A percentile compares a stretch with the other conserved stretches of the same genome.
Evolutionary conservation across 2,113 vertebrate genomes (phyloP).

Genomic region (Taxidea taxus): DNA sequence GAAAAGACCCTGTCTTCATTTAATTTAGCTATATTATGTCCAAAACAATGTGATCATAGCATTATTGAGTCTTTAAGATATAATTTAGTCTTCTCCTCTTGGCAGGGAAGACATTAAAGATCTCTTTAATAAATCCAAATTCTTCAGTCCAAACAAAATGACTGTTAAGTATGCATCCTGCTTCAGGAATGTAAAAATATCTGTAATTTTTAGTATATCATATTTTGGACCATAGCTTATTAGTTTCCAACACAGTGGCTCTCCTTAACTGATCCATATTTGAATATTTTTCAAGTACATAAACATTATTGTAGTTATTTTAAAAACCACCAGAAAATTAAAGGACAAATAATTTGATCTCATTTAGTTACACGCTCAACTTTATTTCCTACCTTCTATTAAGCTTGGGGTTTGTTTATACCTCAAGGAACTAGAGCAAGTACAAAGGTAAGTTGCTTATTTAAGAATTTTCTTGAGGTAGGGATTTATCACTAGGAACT

Average conservation of each 20-base stretch:
- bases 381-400: not conserved
- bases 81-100: not conserved
- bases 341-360: not conserved
- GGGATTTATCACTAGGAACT: not conserved
- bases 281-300: not conserved
- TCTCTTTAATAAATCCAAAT: not conserved
- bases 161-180: not conserved
- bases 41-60: not conserved
- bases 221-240: not conserved
- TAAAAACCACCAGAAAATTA: not conserved
- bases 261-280: not conserved
- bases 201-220: not conserved
- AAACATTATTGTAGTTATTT: not conserved
- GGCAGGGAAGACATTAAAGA: not conserved
- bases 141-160: not conserved
- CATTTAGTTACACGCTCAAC: not conserved
- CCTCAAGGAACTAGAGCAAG: not conserved
- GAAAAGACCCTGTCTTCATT: not conserved
- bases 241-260: not conserved
- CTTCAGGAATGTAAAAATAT: not conserved
- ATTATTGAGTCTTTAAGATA: not conserved
- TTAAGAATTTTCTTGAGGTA: not conserved
- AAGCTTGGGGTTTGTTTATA: not conserved
- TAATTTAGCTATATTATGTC: not conserved
- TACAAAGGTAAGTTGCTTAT: not conserved